A percentile compares a stretch with the other conserved stretches of the same genome.
Evolutionary conservation across 2,113 vertebrate genomes (phyloP).

Genomic region (Apteryx owenii): DNA sequence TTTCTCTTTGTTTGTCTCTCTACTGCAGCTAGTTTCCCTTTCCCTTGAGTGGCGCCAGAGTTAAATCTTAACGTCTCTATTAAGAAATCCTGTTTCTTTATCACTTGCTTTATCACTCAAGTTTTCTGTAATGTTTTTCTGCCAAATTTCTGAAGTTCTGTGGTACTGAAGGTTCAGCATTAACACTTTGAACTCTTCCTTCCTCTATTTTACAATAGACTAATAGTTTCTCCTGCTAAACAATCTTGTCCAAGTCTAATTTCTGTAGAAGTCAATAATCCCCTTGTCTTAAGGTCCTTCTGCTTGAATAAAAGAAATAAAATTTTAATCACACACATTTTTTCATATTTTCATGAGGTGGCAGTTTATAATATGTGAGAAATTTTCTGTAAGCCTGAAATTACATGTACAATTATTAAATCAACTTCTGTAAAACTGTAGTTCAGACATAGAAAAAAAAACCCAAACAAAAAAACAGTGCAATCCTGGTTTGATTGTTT

Average conservation of each 20-base stretch:
- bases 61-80: neutral
- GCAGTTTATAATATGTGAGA: neutral
- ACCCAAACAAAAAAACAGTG: neutral
- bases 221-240: neutral
- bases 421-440: neutral
- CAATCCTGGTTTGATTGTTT: neutral
- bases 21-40: neutral
- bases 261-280: neutral
- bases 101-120: neutral
- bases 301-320: neutral
- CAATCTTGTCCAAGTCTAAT: neutral
- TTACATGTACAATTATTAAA: neutral
- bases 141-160: neutral
- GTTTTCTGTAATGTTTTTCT: neutral
- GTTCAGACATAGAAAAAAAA: neutral
- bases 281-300: neutral
- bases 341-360: neutral
- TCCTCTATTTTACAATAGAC: neutral
- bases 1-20: neutral
- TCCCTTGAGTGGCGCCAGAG: neutral
- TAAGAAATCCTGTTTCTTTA: neutral
- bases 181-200: neutral
- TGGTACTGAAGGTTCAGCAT: neutral
- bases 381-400: neutral
- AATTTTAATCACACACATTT: neutral